Evolutionary conservation across 2,888 invertebrate genomes (phyloP).

Genomic region (Orthosia incerta): DNA sequence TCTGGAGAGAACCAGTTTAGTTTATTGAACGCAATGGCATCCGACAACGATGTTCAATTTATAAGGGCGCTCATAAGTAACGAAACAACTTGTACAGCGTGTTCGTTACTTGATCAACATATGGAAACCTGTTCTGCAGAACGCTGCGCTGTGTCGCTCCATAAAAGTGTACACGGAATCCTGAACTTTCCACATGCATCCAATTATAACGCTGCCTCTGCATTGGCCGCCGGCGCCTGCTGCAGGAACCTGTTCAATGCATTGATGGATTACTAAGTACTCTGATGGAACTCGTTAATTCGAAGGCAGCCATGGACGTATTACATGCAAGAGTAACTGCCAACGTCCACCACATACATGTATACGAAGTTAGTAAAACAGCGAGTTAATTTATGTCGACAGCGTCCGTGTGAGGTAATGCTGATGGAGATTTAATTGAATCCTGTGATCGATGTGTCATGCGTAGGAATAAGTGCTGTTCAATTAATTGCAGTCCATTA

Average conservation of each 20-base stretch:
- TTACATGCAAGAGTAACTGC: slow-evolving; percentile 73
- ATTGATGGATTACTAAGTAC: slow-evolving; percentile 46
- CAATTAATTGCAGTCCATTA: slow-evolving; percentile 53
- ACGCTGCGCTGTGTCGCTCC: slow-evolving; percentile 70
- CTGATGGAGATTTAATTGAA: slow-evolving; percentile 75
- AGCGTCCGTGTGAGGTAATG: slow-evolving; percentile 72
- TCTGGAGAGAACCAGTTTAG: slow-evolving; percentile 84
- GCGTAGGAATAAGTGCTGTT: slow-evolving; percentile 41
- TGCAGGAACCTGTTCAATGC: slow-evolving; percentile 50
- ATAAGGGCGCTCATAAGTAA: slow-evolving; percentile 80
- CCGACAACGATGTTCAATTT: slow-evolving; percentile 81
- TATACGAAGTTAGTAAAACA: slow-evolving; percentile 57
- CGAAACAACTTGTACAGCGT: slow-evolving; percentile 65
- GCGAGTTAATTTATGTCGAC: slow-evolving; percentile 73
- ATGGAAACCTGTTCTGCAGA: slow-evolving; percentile 76
- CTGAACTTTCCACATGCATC: slow-evolving; percentile 80
- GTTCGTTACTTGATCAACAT: slow-evolving; percentile 68
- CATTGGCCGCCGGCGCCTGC: slow-evolving; percentile 50
- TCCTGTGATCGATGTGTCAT: slow-evolving; percentile 60
- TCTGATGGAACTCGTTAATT: slow-evolving; percentile 45
- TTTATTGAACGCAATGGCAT: slow-evolving; percentile 86
- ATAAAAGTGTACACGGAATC: slow-evolving; percentile 73
- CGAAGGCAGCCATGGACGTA: slow-evolving; percentile 67
- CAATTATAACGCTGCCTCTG: slow-evolving; percentile 62
- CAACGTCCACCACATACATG: slow-evolving; percentile 61